Evolutionary conservation across 2,888 invertebrate species (phyloP).

Genomic region (Orchesellides sinensis): DNA sequence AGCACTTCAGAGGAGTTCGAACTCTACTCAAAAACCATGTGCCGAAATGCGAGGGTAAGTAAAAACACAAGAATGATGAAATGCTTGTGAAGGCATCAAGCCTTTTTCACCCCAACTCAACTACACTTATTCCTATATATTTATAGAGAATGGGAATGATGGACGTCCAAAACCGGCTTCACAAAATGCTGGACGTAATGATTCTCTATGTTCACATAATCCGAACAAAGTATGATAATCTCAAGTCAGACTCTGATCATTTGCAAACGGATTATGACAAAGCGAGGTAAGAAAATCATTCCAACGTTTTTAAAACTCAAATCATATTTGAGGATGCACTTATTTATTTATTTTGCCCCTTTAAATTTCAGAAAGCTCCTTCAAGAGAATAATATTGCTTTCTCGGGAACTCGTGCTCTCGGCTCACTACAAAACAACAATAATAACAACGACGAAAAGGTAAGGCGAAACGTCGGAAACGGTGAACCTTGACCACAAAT

Average conservation of each 20-base stretch:
- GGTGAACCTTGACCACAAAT: neutral
- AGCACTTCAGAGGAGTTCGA: slow-evolving; percentile 69
- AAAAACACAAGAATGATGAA: neutral
- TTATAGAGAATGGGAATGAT: slow-evolving; percentile 72
- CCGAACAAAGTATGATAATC: slow-evolving; percentile 59
- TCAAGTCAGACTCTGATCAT: slow-evolving; percentile 48
- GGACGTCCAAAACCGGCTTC: slow-evolving; percentile 72
- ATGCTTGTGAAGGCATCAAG: neutral
- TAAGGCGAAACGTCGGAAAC: slow-evolving; percentile 11
- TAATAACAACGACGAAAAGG: slow-evolving; percentile 71
- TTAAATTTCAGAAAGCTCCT: slow-evolving; percentile 68
- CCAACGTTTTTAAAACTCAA: neutral
- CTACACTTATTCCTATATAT: neutral
- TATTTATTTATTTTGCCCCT: no score
- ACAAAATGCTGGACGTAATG: slow-evolving; percentile 75
- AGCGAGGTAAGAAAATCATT: slow-evolving; percentile 55
- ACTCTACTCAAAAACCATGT: slow-evolving; percentile 58
- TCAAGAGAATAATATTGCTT: slow-evolving; percentile 57
- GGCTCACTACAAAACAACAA: slow-evolving; percentile 62
- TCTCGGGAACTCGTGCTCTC: slow-evolving; percentile 46
- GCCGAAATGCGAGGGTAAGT: slow-evolving; percentile 69
- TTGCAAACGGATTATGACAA: slow-evolving; percentile 56
- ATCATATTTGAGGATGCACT: no score
- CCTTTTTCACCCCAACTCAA: neutral
- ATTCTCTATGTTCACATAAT: slow-evolving; percentile 74